These are phyloP conservation scores for Labeo catla DNA, from an alignment of 2,113 vertebrate species.

Conservation along the genomic window DNA sequence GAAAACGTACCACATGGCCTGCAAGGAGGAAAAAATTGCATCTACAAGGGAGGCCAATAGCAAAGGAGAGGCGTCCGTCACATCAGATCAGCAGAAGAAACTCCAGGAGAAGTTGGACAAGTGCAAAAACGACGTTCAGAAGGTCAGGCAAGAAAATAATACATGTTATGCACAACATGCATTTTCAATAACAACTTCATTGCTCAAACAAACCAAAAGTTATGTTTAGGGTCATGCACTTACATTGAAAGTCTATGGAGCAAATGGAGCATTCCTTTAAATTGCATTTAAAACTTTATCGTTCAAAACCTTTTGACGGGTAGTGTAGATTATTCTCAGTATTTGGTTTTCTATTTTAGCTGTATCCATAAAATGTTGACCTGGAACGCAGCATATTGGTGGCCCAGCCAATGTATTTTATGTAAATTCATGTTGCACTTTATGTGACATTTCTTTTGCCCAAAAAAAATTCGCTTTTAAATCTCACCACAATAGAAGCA, in stretches of 20 bases:
- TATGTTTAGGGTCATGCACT: not conserved
- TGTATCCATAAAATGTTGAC: not conserved
- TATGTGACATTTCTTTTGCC: not conserved
- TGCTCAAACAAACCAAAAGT: not conserved
- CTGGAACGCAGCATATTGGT: not conserved
- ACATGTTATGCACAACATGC: not conserved
- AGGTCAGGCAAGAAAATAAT: slow-evolving; percentile 73
- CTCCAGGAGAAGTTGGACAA: slow-evolving; percentile 95
- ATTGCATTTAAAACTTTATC: not conserved
- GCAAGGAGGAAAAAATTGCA: slow-evolving; percentile 95
- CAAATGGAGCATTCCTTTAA: not conserved
- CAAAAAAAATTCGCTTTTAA: not conserved
- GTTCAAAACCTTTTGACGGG: too few relatives aligned
- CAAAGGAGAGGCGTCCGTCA: slow-evolving; percentile 84
- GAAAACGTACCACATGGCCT: slow-evolving; percentile 92
- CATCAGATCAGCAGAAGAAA: slow-evolving; percentile 91
- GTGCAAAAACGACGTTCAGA: slow-evolving; percentile 93
- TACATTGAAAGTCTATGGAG: not conserved
- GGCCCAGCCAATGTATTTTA: not conserved
- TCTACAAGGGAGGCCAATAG: slow-evolving; percentile 86
- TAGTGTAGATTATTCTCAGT: not conserved
- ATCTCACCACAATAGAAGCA: slow-evolving; percentile 1
- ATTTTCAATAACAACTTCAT: not conserved
- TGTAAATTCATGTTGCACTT: not conserved
- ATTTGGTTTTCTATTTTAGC: not conserved